Base-by-base conservation (phyloP, 2,888 invertebrate species). In the Xestoiulus laeticollis region DNA sequence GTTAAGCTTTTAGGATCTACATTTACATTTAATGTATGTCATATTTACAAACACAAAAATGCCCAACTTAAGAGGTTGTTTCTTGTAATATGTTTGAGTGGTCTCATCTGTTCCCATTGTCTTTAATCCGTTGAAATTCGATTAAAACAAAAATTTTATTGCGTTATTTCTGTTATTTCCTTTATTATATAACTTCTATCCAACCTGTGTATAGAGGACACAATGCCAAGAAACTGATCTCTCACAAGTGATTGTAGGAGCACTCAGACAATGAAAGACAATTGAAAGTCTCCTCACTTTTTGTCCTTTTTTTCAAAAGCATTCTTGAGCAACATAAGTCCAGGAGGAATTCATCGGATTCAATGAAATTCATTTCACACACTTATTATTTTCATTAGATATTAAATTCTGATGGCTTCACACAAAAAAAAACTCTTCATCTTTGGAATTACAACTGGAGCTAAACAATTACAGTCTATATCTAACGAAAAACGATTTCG, bases 221-320 rank as follows among this genome's bases (percentile, higher is more conserved):
- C 22, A 22, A 53, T 53, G 53, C 0, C 6, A 59, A 19, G 22
- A 59, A 59, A 59, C 59, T 59, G 59, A 59, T 59, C 59, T 22
- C 22, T 22, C 22, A 59, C 59, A 6, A 59, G 59, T 22, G 53
- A 19, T 53, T 53, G 16, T 53, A 16, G 53, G 19, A 53, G 59
- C 59, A 59, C 22, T 59, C 59, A 59, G 59, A 59, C 59, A 22
- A 59, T 59, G 59, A 59, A 59, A 16, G 22, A 59, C 59, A 59
- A 59, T 59, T 22, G 59, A 59, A 59, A 59, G 8, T 59, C n/a
- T 22, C 22, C 59, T 22, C 22, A 59, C 6, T n/a, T 59, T 59
- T 59, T 59, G 59, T 59, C 59, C 3, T 59, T 59, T 59, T 59
- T 59, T 59, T 59, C 22, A 59, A 59, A 59, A 59, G 59, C 59